Evolutionary conservation across 2,888 invertebrate genomes (phyloP), one percentile per base, ranked within the genome.

Genomic region (Cephalotes varians): DNA sequence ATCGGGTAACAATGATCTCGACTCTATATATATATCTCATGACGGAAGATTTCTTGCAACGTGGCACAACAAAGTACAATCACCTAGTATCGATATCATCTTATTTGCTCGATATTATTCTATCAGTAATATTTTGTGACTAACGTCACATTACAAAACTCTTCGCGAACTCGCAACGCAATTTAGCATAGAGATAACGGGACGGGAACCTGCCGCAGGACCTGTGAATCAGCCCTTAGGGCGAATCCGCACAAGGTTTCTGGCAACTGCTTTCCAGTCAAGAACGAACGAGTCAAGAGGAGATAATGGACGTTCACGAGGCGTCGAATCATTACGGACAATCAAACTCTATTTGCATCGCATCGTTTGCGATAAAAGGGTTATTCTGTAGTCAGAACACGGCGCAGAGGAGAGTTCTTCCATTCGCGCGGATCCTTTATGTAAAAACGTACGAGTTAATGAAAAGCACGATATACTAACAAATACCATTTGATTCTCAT

Each of bases 201-300:
- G 58, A 80, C 28, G 37, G 69, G 31, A 44, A 62, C 62, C 64
- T 60, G 40, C 62, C 34, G n/a, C 28, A 34, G 44, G 40, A 60
- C 51, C 69, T 84, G 86, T 83, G 84, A 82, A 71, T 81, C 80
- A 81, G 69, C 82, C 86, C 85, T 88, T 88, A 86, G 56, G 71
- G 77, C 73, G 81, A 74, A 86, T 82, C 85, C 79, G 80, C 77
- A 62, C 83, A 67, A 81, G 76, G 81, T 80, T 51, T 73, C 74
- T 54, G 82, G 74, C 85, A 82, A 82, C 65, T 69, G 67, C 79
- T 85, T 85, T 69, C 80, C 76, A 85, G 81, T 76, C 76, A 40
- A 64, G 82, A 82, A 85, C 77, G 84, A 85, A 81, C 60, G 81
- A 84, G 79, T 71, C 69, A 71, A 62, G 56, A 84, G 77, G 79